phyloP scores from a whole-genome alignment of 2,888 invertebrate species.

The Fabriciana adippe region DNA sequence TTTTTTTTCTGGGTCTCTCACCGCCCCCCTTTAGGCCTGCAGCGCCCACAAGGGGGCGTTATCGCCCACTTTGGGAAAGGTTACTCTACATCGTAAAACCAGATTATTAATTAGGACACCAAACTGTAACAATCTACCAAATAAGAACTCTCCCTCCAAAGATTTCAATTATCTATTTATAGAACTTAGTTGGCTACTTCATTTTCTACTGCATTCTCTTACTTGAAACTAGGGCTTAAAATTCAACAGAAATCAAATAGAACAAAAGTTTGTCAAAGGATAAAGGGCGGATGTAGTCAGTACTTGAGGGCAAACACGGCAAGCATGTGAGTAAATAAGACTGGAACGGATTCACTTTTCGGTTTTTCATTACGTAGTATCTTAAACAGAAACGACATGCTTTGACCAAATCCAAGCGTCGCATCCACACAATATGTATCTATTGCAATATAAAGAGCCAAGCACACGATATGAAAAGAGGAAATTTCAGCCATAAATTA shows the following conservation, averaged over 20 bases:
- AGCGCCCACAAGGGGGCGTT: too few relatives aligned
- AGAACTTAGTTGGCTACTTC: not conserved
- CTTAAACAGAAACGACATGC: not conserved
- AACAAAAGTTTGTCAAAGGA: slow-evolving; percentile 15
- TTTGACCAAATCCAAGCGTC: not conserved
- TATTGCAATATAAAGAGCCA: too few relatives aligned
- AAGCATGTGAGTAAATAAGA: slow-evolving; percentile 5
- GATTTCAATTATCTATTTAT: not conserved
- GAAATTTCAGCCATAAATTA: too few relatives aligned
- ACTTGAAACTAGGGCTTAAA: slow-evolving; percentile 5
- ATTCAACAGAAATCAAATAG: slow-evolving; percentile 11
- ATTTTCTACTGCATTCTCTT: slow-evolving; percentile 1
- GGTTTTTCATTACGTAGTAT: slow-evolving; percentile 5
- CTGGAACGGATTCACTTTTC: not conserved
- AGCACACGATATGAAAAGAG: not conserved
- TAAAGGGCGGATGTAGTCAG: slow-evolving; percentile 1
- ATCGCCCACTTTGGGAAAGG: too few relatives aligned
- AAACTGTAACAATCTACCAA: too few relatives aligned
- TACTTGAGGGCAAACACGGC: slow-evolving; percentile 8
- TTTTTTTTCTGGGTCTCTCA: too few relatives aligned
- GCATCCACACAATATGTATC: too few relatives aligned
- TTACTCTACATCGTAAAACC: too few relatives aligned
- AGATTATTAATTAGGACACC: too few relatives aligned
- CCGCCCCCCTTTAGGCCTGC: too few relatives aligned
- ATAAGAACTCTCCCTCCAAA: too few relatives aligned